Base-by-base conservation (phyloP, 1,140 invertebrate species). In the Drosophila mauritiana region DNA sequence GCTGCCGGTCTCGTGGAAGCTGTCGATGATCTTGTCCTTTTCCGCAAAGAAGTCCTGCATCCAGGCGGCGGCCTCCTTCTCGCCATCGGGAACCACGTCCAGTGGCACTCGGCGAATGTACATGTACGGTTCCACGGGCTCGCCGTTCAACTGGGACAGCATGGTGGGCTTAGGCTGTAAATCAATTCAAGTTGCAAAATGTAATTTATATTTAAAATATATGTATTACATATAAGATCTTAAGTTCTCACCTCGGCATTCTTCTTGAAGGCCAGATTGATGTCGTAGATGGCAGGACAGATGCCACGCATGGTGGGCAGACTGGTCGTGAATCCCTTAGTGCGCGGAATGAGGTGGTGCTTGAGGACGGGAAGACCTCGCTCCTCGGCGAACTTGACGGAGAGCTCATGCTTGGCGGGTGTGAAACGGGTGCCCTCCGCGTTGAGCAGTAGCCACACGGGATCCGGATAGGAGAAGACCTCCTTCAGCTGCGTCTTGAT, bases 401-500 rank as follows among this genome's bases (percentile, higher is more conserved):
- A 98, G 0, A 95, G 96, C 92, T 96, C 95, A 84, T 98, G 96
- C 92, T 99, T 99, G 78, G 96, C 95, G 54, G 94, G 91, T 0
- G 97, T 99, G 78, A 98, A 98, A 45, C 98, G 94, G 0, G 98
- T 99, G 4, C 98, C 98, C 93, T 99, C 98, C 13, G 97, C 96
- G 88, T 97, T 99, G 20, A 99, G 92, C 37, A 98, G 91, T 57
- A 99, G 92, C 96, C 97, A 97, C 78, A 97, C 96, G 27, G 96
- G 95, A 94, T 97, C 95, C 3, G 96, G 96, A 94, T 98, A 98
- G 70, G 97, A 95, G 49, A 95, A 94, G 25, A 98, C 93, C 92
- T 97, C 95, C 77, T 94, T 94, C 52, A 99, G 94, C 92, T 98
- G 97, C 20, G 93, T 92, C 63, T 95, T 94, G 76, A 99, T 97